These are phyloP conservation scores for Drosophila miranda DNA, from an alignment of 1,140 invertebrate genomes.

Conservation along the genomic window DNA sequence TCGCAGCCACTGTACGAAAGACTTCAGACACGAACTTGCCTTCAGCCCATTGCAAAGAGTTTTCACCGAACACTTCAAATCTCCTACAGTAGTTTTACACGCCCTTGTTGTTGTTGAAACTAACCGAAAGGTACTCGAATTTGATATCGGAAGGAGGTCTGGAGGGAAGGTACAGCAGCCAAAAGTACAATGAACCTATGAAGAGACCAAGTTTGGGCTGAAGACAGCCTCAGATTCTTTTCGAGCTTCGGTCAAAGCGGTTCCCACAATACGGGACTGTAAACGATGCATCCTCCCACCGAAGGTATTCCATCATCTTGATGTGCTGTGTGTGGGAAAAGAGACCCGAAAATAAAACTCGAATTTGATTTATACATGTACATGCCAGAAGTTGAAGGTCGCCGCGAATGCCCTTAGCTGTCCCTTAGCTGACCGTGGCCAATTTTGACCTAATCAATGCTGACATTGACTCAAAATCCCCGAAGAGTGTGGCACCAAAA, in stretches of 20 bases:
- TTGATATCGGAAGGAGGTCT: too few relatives aligned
- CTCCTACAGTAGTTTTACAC: conserved; percentile 26
- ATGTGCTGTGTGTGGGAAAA: conserved; percentile 26
- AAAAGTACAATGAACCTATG: background rate
- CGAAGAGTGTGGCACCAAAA: background rate
- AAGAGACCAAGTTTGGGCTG: conserved; percentile 22
- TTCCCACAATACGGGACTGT: conserved; percentile 31
- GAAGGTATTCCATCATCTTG: conserved; percentile 32
- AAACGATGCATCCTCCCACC: conserved; percentile 21
- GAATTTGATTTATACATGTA: conserved; percentile 32
- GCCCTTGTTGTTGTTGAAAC: too few relatives aligned
- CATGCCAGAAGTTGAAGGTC: conserved; percentile 46
- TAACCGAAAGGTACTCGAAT: too few relatives aligned
- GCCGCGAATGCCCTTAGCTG: conserved; percentile 10
- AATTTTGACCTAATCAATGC: conserved; percentile 38
- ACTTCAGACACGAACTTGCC: conserved; percentile 67
- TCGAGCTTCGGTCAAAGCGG: background rate
- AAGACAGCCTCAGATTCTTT: conserved; percentile 21
- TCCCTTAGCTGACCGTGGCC: conserved; percentile 31
- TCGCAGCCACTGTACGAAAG: conserved; percentile 44
- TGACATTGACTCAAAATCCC: conserved; percentile 47
- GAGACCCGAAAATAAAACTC: conserved; percentile 15
- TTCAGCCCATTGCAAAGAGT: conserved; percentile 44
- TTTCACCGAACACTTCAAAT: background rate
- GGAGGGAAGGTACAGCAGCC: too few relatives aligned